Conservation (phyloP, 2,888 invertebrate genomes). For the Pecten maximus region DNA sequence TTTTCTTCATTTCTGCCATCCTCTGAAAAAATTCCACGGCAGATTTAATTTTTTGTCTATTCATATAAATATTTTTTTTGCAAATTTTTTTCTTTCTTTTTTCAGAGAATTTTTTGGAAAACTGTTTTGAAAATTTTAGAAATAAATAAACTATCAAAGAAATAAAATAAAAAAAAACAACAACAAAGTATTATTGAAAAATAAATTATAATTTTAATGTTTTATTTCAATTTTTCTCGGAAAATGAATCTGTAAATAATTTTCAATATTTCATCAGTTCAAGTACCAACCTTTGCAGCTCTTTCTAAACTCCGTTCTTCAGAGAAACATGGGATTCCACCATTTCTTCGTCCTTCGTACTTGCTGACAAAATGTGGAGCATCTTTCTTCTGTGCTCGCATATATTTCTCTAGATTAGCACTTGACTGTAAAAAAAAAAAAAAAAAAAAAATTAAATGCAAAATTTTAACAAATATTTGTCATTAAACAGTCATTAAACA, state of each 20-base stretch:
- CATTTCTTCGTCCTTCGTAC: conserved; percentile 80
- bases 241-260: too few species aligned
- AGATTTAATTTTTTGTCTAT: neutral
- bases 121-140: too few species aligned
- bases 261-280: neutral
- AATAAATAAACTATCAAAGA: too few species aligned
- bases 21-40: conserved; percentile 62
- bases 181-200: too few species aligned
- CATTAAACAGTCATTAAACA: too few species aligned
- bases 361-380: conserved; percentile 78
- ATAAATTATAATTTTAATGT: too few species aligned
- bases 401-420: conserved; percentile 52
- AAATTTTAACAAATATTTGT: too few species aligned
- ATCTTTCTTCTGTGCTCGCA: conserved; percentile 55
- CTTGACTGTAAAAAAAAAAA: conserved; percentile 48
- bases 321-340: conserved; percentile 82
- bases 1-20: conserved; percentile 77
- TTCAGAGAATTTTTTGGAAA: too few species aligned
- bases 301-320: conserved; percentile 80
- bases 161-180: too few species aligned
- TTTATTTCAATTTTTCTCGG: too few species aligned
- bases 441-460: neutral
- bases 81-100: too few species aligned
- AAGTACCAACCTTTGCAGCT: conserved; percentile 76
- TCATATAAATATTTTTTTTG: too few species aligned